These are phyloP conservation scores for Drosophila limbata DNA, from an alignment of 2,888 invertebrate genomes.

Conservation along the genomic window DNA sequence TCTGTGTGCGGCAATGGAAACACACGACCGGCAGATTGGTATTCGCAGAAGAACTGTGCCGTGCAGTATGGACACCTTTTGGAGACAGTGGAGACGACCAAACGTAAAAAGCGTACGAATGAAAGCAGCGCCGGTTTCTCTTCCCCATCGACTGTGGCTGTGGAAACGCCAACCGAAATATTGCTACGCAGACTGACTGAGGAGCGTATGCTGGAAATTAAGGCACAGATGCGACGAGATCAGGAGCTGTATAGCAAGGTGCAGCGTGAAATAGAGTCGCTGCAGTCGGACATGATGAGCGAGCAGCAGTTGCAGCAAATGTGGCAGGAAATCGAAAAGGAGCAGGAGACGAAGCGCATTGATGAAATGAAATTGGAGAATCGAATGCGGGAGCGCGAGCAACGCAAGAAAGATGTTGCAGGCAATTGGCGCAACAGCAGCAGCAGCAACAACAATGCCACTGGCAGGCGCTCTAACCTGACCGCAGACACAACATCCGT, in stretches of 20 bases:
- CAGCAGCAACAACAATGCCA: constrained; percentile 34
- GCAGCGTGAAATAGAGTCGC: constrained; percentile 87
- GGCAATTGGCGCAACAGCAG: constrained; percentile 87
- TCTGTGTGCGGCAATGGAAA: constrained; percentile 88
- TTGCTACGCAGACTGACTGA: constrained; percentile 91
- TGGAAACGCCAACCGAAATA: constrained; percentile 90
- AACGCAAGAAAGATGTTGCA: constrained; percentile 88
- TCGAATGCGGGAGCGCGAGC: constrained; percentile 87
- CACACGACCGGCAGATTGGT: constrained; percentile 90
- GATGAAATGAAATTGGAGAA: constrained; percentile 86
- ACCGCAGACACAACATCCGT: constrained; percentile 76
- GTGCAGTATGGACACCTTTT: constrained; percentile 95
- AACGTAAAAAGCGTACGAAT: constrained; percentile 79
- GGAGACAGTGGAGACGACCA: constrained; percentile 94
- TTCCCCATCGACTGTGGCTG: constrained; percentile 75
- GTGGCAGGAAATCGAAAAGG: constrained; percentile 90
- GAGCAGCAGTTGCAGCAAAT: constrained; percentile 92
- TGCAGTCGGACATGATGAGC: constrained; percentile 86
- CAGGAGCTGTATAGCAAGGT: constrained; percentile 91
- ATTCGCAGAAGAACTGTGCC: constrained; percentile 95
- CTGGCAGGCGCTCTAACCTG: constrained; percentile 41
- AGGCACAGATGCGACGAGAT: constrained; percentile 89
- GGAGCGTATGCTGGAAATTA: constrained; percentile 92
- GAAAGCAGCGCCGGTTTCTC: constrained; percentile 59
- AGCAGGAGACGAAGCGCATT: constrained; percentile 89